Percentiles rank a stretch among this genome's conserved stretches.
Conservation (phyloP, 1,140 invertebrate species). For the Rhizoglyphus robini region DNA sequence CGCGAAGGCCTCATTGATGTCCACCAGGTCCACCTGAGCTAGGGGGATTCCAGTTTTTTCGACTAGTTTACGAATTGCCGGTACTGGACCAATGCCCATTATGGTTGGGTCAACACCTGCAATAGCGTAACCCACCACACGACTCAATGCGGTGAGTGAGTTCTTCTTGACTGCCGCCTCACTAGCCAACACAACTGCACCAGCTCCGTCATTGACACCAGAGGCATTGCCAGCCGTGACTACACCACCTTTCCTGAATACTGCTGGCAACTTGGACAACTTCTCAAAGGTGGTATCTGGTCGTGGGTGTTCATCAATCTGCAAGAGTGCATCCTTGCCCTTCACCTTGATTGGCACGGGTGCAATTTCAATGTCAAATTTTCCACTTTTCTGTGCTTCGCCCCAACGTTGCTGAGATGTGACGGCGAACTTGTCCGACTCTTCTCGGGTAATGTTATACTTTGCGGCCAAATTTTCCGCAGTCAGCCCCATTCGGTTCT, state of each 20-base stretch:
- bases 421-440: conserved; percentile 76
- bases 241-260: conserved; percentile 91
- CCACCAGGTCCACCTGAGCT: conserved; percentile 72
- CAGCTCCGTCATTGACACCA: conserved; percentile 91
- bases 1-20: conserved; percentile 48
- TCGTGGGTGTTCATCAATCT: conserved; percentile 85
- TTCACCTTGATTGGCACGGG: conserved; percentile 65
- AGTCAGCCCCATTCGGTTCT: conserved; percentile 88
- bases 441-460: conserved; percentile 67
- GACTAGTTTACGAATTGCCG: conserved; percentile 66
- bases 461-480: conserved; percentile 92
- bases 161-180: conserved; percentile 72
- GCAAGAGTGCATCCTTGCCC: conserved; percentile 59
- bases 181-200: conserved; percentile 58
- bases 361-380: conserved; percentile 77
- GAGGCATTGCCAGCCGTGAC: conserved; percentile 92
- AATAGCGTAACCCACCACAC: conserved; percentile 36
- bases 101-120: conserved; percentile 52
- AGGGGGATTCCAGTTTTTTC: conserved; percentile 52
- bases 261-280: conserved; percentile 60
- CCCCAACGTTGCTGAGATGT: conserved; percentile 54
- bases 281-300: conserved; percentile 72
- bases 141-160: conserved; percentile 49
- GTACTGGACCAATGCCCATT: conserved; percentile 73
- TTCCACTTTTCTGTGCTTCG: conserved; percentile 65